A percentile compares a stretch with the other conserved stretches of the same genome.
phyloP scores from a whole-genome alignment of 2,113 vertebrate species.

The Vicugna pacos region DNA sequence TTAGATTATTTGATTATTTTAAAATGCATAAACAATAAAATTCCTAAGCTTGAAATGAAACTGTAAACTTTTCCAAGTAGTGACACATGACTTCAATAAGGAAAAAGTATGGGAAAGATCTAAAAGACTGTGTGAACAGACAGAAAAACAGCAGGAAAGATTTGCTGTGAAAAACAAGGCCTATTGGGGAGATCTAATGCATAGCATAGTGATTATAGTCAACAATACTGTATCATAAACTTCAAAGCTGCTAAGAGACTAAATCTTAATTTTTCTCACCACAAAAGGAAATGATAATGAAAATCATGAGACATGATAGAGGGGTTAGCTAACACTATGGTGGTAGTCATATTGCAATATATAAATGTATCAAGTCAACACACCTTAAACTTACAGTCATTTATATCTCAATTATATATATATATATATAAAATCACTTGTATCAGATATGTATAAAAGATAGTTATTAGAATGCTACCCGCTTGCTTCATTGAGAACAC shows the following conservation, averaged over 20 bases:
- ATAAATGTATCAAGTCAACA: not conserved
- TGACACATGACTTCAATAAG: not conserved
- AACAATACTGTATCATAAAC: not conserved
- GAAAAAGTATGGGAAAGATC: not conserved
- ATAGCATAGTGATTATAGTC: not conserved
- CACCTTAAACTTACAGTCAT: not conserved
- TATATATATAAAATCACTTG: not conserved
- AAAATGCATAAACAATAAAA: not conserved
- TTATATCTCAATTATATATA: not conserved
- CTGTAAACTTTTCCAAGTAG: not conserved
- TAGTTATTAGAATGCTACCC: not conserved
- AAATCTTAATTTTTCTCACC: not conserved
- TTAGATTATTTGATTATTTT: not conserved
- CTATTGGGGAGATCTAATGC: not conserved
- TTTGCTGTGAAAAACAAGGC: not conserved
- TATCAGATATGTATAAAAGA: not conserved
- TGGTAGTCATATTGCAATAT: not conserved
- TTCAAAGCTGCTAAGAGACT: not conserved
- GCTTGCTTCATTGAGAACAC: not conserved
- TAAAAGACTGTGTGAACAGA: not conserved
- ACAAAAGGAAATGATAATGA: not conserved
- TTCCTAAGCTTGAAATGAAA: not conserved
- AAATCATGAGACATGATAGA: not conserved
- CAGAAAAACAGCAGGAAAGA: not conserved
- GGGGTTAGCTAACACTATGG: not conserved